Percentiles rank a stretch among this genome's conserved stretches.
Conservation (phyloP, 1,140 invertebrate species). For the Antheraea mylitta region DNA sequence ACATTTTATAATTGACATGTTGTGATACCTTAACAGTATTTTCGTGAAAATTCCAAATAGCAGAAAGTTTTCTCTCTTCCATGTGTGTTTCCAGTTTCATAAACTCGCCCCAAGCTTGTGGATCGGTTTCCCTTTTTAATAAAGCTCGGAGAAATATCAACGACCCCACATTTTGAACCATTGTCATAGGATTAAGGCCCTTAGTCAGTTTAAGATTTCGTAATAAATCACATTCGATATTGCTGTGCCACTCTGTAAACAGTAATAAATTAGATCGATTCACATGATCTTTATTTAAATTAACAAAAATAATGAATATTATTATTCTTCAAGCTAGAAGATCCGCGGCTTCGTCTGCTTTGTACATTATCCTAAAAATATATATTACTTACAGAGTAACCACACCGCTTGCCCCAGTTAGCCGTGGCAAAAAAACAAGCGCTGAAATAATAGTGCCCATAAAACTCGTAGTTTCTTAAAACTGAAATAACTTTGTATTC, state of each 20-base stretch:
- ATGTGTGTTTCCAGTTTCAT: constrained; percentile 80
- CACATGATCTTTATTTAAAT: not conserved
- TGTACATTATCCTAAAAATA: no score
- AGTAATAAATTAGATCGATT: not conserved
- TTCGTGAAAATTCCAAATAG: constrained; percentile 77
- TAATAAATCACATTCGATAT: constrained; percentile 78
- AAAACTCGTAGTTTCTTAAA: no score
- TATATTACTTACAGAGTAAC: no score
- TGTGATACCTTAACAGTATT: constrained; percentile 75
- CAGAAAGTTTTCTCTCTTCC: constrained; percentile 72
- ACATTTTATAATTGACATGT: not conserved
- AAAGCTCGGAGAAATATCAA: constrained; percentile 78
- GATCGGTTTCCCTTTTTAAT: constrained; percentile 73
- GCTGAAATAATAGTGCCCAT: no score
- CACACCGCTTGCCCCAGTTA: no score
- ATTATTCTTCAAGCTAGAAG: no score
- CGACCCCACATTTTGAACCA: constrained; percentile 69
- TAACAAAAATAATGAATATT: no score
- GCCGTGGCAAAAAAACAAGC: no score
- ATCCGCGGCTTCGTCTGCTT: no score
- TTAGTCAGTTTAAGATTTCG: constrained; percentile 53
- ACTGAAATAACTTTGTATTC: no score
- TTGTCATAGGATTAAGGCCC: constrained; percentile 50
- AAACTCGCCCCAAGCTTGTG: constrained; percentile 75
- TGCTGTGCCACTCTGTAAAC: constrained; percentile 74